A percentile compares a stretch with the other conserved stretches of the same genome.
phyloP scores from a whole-genome alignment of 2,888 invertebrate genomes.

The Tetrapedia diversipes region DNA sequence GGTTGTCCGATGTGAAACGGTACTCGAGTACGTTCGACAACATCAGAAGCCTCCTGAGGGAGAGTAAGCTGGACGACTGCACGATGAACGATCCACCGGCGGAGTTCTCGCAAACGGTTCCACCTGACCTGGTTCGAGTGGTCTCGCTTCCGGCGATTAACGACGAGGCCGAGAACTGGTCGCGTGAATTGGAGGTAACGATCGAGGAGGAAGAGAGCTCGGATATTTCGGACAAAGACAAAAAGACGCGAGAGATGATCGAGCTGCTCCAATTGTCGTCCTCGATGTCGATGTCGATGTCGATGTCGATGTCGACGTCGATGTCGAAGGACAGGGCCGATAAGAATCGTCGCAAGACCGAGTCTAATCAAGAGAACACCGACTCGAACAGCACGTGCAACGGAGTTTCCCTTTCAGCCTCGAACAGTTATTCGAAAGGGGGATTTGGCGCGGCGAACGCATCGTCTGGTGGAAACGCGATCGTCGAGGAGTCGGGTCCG shows the following conservation, averaged over 20 bases:
- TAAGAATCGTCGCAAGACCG: conserved; percentile 8
- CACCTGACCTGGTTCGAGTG: conserved; percentile 87
- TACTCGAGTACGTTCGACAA: conserved; percentile 91
- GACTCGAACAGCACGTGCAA: conserved; percentile 70
- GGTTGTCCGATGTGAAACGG: conserved; percentile 86
- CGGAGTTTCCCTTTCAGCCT: conserved; percentile 56
- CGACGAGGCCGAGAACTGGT: conserved; percentile 83
- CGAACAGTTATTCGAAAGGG: conserved; percentile 23
- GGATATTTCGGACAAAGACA: conserved; percentile 70
- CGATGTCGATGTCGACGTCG: not conserved
- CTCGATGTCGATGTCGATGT: not conserved
- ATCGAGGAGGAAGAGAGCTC: conserved; percentile 75
- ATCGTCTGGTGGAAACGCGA: conserved; percentile 60
- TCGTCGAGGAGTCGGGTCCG: conserved; percentile 1
- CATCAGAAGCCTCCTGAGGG: conserved; percentile 89
- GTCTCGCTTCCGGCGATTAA: conserved; percentile 88
- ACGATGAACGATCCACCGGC: conserved; percentile 84
- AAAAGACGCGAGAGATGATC: conserved; percentile 21
- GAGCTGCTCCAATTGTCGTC: conserved; percentile 1
- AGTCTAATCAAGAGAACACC: not conserved
- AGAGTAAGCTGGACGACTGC: conserved; percentile 84
- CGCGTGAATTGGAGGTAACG: conserved; percentile 82
- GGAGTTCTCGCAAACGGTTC: conserved; percentile 84
- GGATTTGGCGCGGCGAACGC: conserved; percentile 44
- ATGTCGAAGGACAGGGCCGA: not conserved